These are phyloP conservation scores for Vicugna pacos DNA, from an alignment of 2,113 vertebrate genomes.

Conservation along the genomic window DNA sequence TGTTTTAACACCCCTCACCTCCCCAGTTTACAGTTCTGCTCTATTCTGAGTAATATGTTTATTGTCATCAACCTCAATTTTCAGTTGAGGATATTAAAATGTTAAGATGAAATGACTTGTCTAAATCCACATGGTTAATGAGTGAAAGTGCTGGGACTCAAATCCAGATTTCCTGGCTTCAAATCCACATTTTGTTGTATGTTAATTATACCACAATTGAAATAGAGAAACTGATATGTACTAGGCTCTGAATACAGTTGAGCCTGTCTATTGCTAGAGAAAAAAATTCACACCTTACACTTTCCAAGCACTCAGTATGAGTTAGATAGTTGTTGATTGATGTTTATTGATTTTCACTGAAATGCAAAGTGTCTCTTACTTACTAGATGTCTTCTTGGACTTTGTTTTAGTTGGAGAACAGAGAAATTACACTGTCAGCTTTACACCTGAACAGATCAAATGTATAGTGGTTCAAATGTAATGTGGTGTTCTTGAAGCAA, in stretches of 20 bases:
- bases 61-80: not conserved
- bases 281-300: not conserved
- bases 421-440: not conserved
- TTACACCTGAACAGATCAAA: not conserved
- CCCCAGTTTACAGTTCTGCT: not conserved
- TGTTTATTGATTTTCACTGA: not conserved
- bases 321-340: not conserved
- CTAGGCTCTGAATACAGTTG: not conserved
- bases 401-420: not conserved
- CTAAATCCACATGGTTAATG: not conserved
- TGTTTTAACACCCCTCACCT: not conserved
- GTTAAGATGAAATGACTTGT: too few species aligned
- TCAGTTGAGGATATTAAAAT: constrained; percentile 10
- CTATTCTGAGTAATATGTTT: not conserved
- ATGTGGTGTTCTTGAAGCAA: not conserved
- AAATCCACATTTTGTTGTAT: not conserved
- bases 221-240: not conserved
- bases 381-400: not conserved
- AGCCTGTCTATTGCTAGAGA: not conserved
- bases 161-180: not conserved
- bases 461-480: not conserved
- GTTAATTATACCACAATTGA: not conserved
- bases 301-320: not conserved
- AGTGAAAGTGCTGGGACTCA: not conserved
- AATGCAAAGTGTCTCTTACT: not conserved